These are phyloP conservation scores for Nycticryphes semicollaris DNA, from an alignment of 2,113 vertebrate genomes.

Conservation along the genomic window DNA sequence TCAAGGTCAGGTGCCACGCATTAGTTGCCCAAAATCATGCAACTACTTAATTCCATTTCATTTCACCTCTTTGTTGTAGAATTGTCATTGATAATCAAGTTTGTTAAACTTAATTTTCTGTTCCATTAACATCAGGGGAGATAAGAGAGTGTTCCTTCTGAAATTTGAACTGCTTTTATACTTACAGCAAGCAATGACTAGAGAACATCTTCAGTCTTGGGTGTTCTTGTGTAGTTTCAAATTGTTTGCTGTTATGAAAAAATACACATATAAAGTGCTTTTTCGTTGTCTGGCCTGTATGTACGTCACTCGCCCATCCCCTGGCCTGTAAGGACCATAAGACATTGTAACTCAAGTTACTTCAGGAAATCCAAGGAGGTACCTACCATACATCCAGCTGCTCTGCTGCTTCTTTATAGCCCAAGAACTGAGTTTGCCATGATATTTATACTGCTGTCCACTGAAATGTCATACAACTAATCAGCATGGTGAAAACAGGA, in stretches of 20 bases:
- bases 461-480: not conserved
- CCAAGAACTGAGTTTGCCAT: not conserved
- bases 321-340: not conserved
- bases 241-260: not conserved
- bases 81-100: not conserved
- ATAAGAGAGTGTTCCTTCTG: not conserved
- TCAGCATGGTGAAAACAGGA: not conserved
- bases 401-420: not conserved
- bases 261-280: not conserved
- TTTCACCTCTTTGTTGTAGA: not conserved
- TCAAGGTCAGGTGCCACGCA: not conserved
- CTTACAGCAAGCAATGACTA: not conserved
- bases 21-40: not conserved
- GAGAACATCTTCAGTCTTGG: not conserved
- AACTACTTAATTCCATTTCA: not conserved
- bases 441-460: not conserved
- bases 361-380: not conserved
- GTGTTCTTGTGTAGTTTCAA: not conserved
- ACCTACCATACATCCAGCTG: not conserved
- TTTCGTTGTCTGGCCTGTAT: not conserved
- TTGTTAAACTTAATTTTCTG: not conserved
- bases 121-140: not conserved
- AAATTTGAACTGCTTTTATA: not conserved
- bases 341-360: not conserved
- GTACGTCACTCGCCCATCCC: accelerated